Evolutionary conservation across 2,888 invertebrate species (phyloP), one percentile per base, ranked within the genome.

Genomic region (Halocaridina rubra): DNA sequence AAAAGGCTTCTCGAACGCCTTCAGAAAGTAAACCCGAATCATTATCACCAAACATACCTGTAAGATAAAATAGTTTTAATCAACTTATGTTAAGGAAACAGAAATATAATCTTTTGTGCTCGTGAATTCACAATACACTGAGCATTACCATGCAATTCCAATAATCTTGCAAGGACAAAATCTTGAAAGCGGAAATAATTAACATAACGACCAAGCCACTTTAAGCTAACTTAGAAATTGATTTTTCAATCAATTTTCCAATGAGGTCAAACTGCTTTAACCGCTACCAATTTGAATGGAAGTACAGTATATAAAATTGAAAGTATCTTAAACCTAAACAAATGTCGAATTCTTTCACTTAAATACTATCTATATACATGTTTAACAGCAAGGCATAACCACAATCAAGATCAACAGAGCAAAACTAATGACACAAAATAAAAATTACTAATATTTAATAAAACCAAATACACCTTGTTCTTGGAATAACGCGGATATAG

Each of bases 1-100:
- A 59, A 29, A 84, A 22, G 72, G 77, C 82, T 71, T 84, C 82
- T 46, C 78, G 69, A 39, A 84, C 82, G 39, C 82, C 82, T 8
- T 84, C 82, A 13, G 82, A 84, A 33, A 84, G 29, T 22, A 84
- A 24, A 10, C 82, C 82, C 22, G 33, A 33, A 10, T 84, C 81
- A 29, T 53, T 72, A 59, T 78, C 82, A 67, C 67, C 46, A 29
- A 29, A 84, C 61, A 84, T 13, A n/a, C 61, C 82, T 84, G 78
- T 19, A 72, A 77, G 46, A 84, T 5, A 39, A 5, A 57, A 46
- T 46, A 22, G 39, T 8, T 10, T 57, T 27, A 8, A 24, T 27
- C 19, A 24, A 2, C 4, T 1, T 27, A 29, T 16, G 19, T 46
- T 3, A n/a, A 4, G 19, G 19, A 74, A 32, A n/a, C 16, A 19